Conservation (phyloP, 2,113 vertebrate genomes). For the Piliocolobus tephrosceles region DNA sequence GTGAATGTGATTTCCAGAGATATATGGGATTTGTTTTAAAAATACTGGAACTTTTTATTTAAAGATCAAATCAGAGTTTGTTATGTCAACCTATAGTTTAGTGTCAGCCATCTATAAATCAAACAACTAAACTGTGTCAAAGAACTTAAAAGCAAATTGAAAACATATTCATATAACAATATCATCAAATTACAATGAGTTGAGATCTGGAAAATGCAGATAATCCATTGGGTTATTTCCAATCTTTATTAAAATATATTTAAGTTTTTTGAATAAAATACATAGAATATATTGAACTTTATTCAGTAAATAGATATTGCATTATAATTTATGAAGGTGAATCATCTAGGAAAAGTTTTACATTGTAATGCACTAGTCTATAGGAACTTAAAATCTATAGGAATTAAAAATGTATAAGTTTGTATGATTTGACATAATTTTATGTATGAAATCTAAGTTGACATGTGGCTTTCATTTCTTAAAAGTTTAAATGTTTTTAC, state of each 20-base stretch:
- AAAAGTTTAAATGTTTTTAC: neutral
- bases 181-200: neutral
- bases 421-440: constrained; percentile 13
- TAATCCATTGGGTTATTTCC: constrained; percentile 27
- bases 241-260: neutral
- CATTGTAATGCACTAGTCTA: neutral
- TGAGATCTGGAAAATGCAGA: neutral
- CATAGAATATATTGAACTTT: neutral
- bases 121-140: neutral
- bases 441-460: constrained; percentile 11
- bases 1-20: neutral
- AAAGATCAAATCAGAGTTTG: neutral
- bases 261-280: constrained; percentile 23
- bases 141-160: neutral
- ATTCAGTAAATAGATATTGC: neutral
- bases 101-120: constrained; percentile 11
- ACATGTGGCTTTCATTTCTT: neutral
- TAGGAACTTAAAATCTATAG: neutral
- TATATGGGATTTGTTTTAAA: constrained; percentile 17
- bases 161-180: neutral
- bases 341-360: constrained; percentile 3
- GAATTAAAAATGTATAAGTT: neutral
- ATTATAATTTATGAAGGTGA: neutral
- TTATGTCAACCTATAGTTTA: neutral
- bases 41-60: constrained; percentile 1